These are phyloP conservation scores for Hermaeophaga mercurialis DNA, from an alignment of 2,888 invertebrate species.

Conservation along the genomic window DNA sequence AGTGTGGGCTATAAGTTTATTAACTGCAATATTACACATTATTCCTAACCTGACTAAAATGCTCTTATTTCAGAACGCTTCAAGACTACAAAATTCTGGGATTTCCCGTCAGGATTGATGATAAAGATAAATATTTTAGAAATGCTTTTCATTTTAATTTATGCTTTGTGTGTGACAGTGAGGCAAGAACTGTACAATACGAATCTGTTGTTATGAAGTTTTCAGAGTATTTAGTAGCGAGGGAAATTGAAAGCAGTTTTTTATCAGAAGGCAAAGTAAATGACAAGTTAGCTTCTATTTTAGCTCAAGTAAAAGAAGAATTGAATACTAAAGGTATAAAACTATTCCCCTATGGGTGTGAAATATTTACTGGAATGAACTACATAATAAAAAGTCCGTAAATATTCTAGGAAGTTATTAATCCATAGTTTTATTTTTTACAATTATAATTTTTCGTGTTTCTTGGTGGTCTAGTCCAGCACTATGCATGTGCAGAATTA, in stretches of 20 bases:
- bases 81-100: conserved; percentile 88
- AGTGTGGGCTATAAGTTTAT: conserved; percentile 74
- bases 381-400: too few species aligned
- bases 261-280: conserved; percentile 73
- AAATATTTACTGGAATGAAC: too few species aligned
- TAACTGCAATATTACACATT: too few species aligned
- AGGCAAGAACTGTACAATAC: conserved; percentile 88
- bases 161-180: conserved; percentile 91
- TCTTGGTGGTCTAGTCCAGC: too few species aligned
- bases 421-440: too few species aligned
- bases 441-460: too few species aligned
- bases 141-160: conserved; percentile 96
- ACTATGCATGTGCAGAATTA: too few species aligned
- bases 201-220: conserved; percentile 94
- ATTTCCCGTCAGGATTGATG: conserved; percentile 88
- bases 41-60: conserved; percentile 5
- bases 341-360: too few species aligned
- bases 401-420: too few species aligned
- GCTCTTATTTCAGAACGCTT: conserved; percentile 62
- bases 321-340: conserved; percentile 69
- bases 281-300: conserved; percentile 71
- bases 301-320: conserved; percentile 79
- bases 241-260: conserved; percentile 87
- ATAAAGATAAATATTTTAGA: conserved; percentile 80
- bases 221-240: conserved; percentile 86